These are phyloP conservation scores for Pseudomyrmex sp. DNA, from an alignment of 1,140 invertebrate species.

Conservation along the genomic window DNA sequence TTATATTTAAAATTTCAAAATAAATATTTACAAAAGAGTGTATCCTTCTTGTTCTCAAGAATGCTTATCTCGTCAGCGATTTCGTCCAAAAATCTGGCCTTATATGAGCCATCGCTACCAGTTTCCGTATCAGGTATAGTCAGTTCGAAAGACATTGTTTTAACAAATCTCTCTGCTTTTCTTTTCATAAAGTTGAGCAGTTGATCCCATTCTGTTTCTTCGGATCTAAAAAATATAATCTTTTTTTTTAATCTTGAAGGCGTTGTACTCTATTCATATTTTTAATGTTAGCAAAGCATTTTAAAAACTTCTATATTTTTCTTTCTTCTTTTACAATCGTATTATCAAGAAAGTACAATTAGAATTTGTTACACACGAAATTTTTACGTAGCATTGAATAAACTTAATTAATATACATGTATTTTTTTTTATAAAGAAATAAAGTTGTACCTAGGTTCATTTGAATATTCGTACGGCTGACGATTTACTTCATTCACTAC, in stretches of 20 bases:
- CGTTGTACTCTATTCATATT: neutral
- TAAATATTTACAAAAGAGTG: conserved; percentile 90
- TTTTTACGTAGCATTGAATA: too few relatives aligned
- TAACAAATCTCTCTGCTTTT: conserved; percentile 89
- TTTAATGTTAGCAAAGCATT: neutral
- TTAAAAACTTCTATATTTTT: neutral
- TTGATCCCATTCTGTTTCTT: conserved; percentile 92
- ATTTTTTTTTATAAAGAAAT: neutral
- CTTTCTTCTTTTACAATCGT: neutral
- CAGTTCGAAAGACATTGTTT: conserved; percentile 91
- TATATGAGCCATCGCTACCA: conserved; percentile 88
- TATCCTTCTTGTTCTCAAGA: conserved; percentile 92
- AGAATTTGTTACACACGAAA: too few relatives aligned
- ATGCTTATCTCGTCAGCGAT: conserved; percentile 93
- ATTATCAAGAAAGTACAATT: too few relatives aligned
- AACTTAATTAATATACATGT: neutral
- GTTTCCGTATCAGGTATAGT: conserved; percentile 89
- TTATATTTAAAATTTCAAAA: conserved; percentile 8
- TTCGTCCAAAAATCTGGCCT: conserved; percentile 92
- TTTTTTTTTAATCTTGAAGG: neutral
- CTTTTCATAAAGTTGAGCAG: conserved; percentile 90
- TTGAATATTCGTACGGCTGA: conserved; percentile 88
- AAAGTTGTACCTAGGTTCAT: conserved; percentile 85
- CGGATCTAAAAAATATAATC: conserved; percentile 78
- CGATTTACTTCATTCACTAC: conserved; percentile 85